Evolutionary conservation across 2,888 invertebrate genomes (phyloP), one percentile per base, ranked within the genome.

Genomic region (Malacosoma neustria): DNA sequence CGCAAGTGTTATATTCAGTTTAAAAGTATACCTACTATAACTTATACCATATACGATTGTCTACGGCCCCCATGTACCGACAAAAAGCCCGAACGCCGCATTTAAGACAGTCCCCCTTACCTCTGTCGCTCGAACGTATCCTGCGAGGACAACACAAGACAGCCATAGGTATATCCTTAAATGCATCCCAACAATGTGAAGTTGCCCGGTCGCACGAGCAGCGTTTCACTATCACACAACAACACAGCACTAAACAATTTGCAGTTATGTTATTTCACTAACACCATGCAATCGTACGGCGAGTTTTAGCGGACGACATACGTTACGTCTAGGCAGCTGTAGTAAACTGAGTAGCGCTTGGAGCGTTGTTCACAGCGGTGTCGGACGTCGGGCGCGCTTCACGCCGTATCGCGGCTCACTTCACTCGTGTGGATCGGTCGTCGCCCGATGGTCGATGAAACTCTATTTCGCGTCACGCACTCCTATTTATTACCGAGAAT

Each of bases 91-190:
- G 57, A 75, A 68, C 70, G 73, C 74, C 73, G 80, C 70, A 69
- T 73, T 74, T 71, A 79, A 81, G 79, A 80, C 74, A 72, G 71
- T 67, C 72, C 74, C 77, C 87, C 89, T 90, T 88, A 92, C 92
- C 91, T 91, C 91, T 87, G 88, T 88, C 81, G 90, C 91, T 86
- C 90, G 88, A 82, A 90, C 90, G 87, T 90, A 91, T 88, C 91
- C 91, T 75, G 89, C 82, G 73, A 91, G 88, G 88, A 90, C 87
- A 85, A 91, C 89, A 88, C 89, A 89, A 86, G 89, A 89, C 87
- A 91, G 85, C 88, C 90, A 87, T 87, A 90, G 85, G 75, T 88
- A 89, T 90, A 91, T 91, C 91, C 91, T 90, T 77, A 90, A 91
- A 89, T 91, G 89, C 92, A 92, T 92, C 88, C 89, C 90, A 87